A percentile compares a stretch with the other conserved stretches of the same genome.
These are phyloP conservation scores for Hermaeophaga mercurialis DNA, from an alignment of 2,888 invertebrate species.

Conservation along the genomic window DNA sequence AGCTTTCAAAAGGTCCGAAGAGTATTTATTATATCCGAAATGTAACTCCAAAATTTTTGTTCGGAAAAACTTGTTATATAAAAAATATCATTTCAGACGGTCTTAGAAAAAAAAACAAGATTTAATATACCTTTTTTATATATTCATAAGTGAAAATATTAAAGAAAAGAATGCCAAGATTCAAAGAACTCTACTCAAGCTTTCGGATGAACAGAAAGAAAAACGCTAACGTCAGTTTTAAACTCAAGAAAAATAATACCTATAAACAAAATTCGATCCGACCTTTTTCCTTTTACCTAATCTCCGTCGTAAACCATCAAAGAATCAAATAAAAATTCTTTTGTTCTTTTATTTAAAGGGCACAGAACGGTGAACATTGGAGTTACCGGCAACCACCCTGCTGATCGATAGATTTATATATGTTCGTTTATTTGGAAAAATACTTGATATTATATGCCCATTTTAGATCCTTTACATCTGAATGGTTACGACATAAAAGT, in stretches of 20 bases:
- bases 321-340: slow-evolving; percentile 37
- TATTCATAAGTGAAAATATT: slow-evolving; percentile 6
- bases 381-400: neutral
- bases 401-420: slow-evolving; percentile 33
- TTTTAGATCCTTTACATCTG: neutral
- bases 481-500: neutral
- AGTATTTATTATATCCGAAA: too few species aligned
- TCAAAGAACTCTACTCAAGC: slow-evolving; percentile 14
- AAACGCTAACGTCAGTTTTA: slow-evolving; percentile 22
- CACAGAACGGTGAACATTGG: neutral
- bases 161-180: slow-evolving; percentile 9
- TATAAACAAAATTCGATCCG: slow-evolving; percentile 28
- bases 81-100: too few species aligned
- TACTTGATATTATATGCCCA: slow-evolving; percentile 33
- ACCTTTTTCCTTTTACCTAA: slow-evolving; percentile 27
- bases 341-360: slow-evolving; percentile 31
- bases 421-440: slow-evolving; percentile 39
- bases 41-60: too few species aligned
- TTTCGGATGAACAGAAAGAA: slow-evolving; percentile 19
- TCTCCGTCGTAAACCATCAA: slow-evolving; percentile 38
- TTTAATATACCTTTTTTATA: neutral
- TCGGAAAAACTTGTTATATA: too few species aligned
- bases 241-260: slow-evolving; percentile 23
- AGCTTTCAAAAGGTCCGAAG: too few species aligned
- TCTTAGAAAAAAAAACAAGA: neutral